Evolutionary conservation across 1,140 invertebrate genomes (phyloP).

Genomic region (Plectrocnemia conspersa): DNA sequence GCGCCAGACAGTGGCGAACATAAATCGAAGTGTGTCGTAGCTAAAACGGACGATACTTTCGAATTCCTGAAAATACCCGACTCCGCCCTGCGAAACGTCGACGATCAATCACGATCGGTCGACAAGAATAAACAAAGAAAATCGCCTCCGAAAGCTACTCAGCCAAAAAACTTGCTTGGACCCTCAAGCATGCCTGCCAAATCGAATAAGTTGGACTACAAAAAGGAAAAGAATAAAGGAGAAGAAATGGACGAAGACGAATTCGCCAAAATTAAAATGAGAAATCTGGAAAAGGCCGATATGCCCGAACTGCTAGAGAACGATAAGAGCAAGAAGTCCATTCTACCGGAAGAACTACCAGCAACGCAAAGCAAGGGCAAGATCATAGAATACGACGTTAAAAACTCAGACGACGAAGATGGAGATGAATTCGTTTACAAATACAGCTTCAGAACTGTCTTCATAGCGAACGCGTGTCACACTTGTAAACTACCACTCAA

Average conservation of each 20-base stretch:
- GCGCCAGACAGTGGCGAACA: not conserved
- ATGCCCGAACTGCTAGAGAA: conserved; percentile 29
- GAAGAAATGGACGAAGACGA: conserved; percentile 38
- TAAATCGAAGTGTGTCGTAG: not conserved
- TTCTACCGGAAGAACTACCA: not conserved
- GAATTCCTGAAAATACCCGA: conserved; percentile 25
- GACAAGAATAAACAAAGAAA: conserved; percentile 18
- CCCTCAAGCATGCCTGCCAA: conserved; percentile 49
- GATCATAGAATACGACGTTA: conserved; percentile 19
- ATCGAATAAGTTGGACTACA: conserved; percentile 52
- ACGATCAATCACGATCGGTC: conserved; percentile 1
- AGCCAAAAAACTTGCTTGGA: conserved; percentile 53
- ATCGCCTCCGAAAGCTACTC: conserved; percentile 26
- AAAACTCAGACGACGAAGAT: conserved; percentile 35
- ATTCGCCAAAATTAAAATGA: conserved; percentile 46
- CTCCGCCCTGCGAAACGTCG: not conserved
- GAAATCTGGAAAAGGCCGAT: conserved; percentile 40
- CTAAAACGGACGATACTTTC: conserved; percentile 13
- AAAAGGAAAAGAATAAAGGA: conserved; percentile 50
- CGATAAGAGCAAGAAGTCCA: not conserved
- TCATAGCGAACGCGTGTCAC: conserved; percentile 45
- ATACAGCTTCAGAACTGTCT: conserved; percentile 50
- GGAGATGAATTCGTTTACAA: conserved; percentile 48
- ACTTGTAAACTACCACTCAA: conserved; percentile 45
- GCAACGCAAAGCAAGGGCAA: not conserved